Evolutionary conservation across 2,888 invertebrate genomes (phyloP), one percentile per base, ranked within the genome.

Genomic region (Tenthredo scrophulariae): DNA sequence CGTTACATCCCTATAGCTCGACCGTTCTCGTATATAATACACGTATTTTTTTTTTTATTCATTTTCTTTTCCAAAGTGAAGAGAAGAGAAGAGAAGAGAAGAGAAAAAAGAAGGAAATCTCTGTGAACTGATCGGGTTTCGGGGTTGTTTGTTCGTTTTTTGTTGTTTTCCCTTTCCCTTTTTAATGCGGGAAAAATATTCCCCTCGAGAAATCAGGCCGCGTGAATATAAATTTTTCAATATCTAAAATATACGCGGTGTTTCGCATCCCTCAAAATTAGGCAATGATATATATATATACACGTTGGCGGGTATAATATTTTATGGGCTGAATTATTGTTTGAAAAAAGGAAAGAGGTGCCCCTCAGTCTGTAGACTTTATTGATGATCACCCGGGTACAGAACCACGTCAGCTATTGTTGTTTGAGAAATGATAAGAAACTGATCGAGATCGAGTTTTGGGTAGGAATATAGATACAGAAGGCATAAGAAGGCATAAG

Each of bases 211-310:
- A 62, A 62, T 62, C 26, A 54, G 15, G n/a, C 54, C 54, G n/a
- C 54, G 54, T n/a, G 54, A 54, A 54, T 54, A 62, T 62, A 62
- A 62, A 62, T 62, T 62, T 26, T 62, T 62, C 62, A 62, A 62
- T 62, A 58, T n/a, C 54, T 54, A 54, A n/a, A 54, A 54, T 54
- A 54, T 54, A n/a, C 54, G n/a, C 2, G 54, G n/a, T 54, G 54
- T 62, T 26, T 62, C 62, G 26, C 13, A 62, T 62, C n/a, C 7
- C 7, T 62, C 13, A 62, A 62, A 62, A 62, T 62, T 62, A 62
- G 62, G 26, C 62, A 62, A 62, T 62, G 62, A 62, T 62, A 26
- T 62, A 62, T 62, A 9, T 62, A 10, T 22, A n/a, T 58, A 10
- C 2, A 2, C 0, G 22, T 26, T 0, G 7, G 37, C 7, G 22